These are phyloP conservation scores for Athalia rosae DNA, from an alignment of 2,888 invertebrate species.

Conservation along the genomic window DNA sequence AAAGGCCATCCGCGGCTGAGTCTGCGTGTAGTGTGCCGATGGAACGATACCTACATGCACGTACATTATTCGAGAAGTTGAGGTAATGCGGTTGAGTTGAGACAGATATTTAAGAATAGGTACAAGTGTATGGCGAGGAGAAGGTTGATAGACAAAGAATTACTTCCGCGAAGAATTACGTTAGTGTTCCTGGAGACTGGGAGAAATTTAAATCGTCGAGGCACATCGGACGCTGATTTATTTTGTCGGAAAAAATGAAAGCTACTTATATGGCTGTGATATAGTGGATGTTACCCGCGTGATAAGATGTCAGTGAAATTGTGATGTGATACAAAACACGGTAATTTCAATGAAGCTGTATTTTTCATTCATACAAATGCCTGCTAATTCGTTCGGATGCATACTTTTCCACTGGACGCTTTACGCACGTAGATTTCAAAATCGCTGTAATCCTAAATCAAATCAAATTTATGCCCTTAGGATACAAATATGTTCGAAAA, in stretches of 20 bases:
- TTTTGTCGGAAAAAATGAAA: conserved; percentile 1
- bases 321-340: too few relatives aligned
- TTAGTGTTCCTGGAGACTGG: not conserved
- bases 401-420: too few relatives aligned
- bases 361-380: too few relatives aligned
- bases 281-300: too few relatives aligned
- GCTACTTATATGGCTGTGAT: not conserved
- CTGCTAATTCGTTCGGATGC: too few relatives aligned
- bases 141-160: not conserved
- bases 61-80: not conserved
- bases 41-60: not conserved
- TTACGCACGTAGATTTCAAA: too few relatives aligned
- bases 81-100: not conserved
- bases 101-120: not conserved
- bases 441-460: too few relatives aligned
- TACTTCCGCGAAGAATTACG: conserved; percentile 4
- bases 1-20: not conserved
- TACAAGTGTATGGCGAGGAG: not conserved
- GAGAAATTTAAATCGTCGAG: not conserved
- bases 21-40: not conserved
- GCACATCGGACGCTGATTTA: conserved; percentile 1
- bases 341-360: too few relatives aligned
- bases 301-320: too few relatives aligned
- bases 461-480: too few relatives aligned
- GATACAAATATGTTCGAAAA: not conserved